Conservation (phyloP, 2,113 vertebrate genomes). For the Corvus moneduloides region DNA sequence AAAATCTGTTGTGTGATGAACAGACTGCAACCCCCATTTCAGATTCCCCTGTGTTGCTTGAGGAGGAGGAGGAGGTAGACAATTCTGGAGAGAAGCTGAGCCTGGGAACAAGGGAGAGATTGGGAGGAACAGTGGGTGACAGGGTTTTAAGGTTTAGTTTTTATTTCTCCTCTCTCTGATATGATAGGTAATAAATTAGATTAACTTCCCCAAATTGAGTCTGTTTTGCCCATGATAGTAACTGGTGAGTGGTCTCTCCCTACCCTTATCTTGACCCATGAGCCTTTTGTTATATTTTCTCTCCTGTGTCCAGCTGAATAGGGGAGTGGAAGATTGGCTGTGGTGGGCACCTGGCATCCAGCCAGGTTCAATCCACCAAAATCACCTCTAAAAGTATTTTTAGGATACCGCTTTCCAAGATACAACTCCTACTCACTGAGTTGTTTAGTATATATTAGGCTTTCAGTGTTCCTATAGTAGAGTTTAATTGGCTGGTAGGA, state of each 20-base stretch:
- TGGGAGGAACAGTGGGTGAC: neutral
- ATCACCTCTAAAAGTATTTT: neutral
- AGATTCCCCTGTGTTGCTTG: neutral
- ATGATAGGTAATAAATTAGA: neutral
- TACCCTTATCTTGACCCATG: accelerated
- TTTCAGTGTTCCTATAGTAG: neutral
- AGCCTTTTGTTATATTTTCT: neutral
- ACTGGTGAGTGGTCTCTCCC: neutral
- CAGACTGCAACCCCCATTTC: neutral
- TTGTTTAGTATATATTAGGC: neutral
- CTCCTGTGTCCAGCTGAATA: neutral
- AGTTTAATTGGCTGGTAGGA: neutral
- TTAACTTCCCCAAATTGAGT: accelerated
- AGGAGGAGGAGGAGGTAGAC: neutral
- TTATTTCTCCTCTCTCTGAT: neutral
- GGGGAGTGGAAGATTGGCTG: neutral
- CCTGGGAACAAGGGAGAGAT: neutral
- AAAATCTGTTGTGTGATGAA: neutral
- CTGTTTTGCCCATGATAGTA: neutral
- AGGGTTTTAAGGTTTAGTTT: neutral
- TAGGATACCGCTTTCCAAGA: neutral
- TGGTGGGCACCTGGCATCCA: neutral
- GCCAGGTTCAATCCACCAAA: neutral
- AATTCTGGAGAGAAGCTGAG: neutral
- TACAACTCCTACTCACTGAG: neutral